phyloP scores from a whole-genome alignment of 2,888 invertebrate genomes.

The Epinotia ramella region DNA sequence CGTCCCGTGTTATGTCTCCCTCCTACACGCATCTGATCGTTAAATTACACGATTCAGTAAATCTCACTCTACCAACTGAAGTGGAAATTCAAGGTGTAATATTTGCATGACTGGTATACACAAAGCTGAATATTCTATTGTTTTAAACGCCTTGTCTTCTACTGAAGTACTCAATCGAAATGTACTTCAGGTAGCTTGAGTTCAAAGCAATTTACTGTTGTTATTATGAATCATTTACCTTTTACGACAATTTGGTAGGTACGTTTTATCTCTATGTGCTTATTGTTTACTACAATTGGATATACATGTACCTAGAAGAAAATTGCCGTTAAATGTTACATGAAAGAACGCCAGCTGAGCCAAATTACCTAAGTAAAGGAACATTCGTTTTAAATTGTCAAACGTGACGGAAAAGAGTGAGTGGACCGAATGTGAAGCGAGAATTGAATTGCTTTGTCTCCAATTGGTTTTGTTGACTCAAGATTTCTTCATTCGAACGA shows the following conservation, averaged over 20 bases:
- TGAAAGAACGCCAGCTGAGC: conserved; percentile 50
- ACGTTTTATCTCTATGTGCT: conserved; percentile 4
- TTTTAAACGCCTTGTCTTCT: conserved; percentile 13
- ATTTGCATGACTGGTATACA: conserved; percentile 20
- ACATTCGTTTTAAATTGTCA: conserved; percentile 48
- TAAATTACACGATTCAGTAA: conserved; percentile 38
- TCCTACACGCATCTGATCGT: conserved; percentile 37
- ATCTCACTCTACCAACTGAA: conserved; percentile 30
- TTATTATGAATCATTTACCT: conserved; percentile 13
- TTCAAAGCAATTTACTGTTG: conserved; percentile 23
- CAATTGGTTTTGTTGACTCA: conserved; percentile 56
- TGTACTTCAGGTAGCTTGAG: conserved; percentile 14
- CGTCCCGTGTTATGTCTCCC: conserved; percentile 36
- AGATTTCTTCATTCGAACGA: conserved; percentile 54
- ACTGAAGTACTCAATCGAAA: background rate
- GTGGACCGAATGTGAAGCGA: conserved; percentile 47
- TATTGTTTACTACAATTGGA: conserved; percentile 2
- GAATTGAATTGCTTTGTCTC: conserved; percentile 59
- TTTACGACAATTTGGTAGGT: conserved; percentile 12
- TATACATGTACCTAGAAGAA: conserved; percentile 6
- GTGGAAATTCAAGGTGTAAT: conserved; percentile 37
- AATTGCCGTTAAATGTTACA: conserved; percentile 34
- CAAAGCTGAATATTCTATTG: conserved; percentile 11
- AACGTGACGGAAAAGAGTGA: conserved; percentile 47
- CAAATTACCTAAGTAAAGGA: conserved; percentile 49